These are phyloP conservation scores for Sinotaia quadrata DNA, from an alignment of 2,888 invertebrate genomes.

Conservation along the genomic window DNA sequence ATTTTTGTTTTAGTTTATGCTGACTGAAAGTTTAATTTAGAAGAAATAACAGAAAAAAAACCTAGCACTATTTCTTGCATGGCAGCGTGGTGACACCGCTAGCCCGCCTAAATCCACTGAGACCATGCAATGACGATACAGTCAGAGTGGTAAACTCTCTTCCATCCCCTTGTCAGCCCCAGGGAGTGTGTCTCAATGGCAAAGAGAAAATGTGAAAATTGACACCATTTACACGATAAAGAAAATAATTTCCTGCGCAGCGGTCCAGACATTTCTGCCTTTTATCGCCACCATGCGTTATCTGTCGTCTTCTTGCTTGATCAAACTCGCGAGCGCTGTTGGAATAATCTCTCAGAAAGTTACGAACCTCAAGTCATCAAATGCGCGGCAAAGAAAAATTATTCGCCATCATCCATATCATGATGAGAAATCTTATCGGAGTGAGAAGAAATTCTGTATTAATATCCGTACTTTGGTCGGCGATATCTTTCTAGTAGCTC, in stretches of 20 bases:
- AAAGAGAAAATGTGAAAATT: conserved; percentile 31
- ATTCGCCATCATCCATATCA: conserved; percentile 25
- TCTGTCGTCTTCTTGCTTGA: conserved; percentile 23
- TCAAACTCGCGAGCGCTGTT: conserved; percentile 16
- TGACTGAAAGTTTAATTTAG: too few relatives aligned
- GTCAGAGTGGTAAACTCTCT: not conserved
- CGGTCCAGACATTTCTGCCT: conserved; percentile 16
- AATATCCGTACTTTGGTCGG: conserved; percentile 25
- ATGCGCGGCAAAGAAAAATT: conserved; percentile 22
- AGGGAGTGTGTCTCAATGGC: not conserved
- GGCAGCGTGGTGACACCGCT: not conserved
- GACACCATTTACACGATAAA: conserved; percentile 33
- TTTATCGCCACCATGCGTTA: conserved; percentile 26
- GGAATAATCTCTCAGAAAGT: conserved; percentile 21
- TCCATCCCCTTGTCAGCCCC: not conserved
- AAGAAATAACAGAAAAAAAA: too few relatives aligned
- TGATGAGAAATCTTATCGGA: conserved; percentile 26
- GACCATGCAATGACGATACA: conserved; percentile 12
- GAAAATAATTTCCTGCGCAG: conserved; percentile 32
- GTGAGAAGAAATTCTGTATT: conserved; percentile 27
- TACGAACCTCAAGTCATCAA: conserved; percentile 1
- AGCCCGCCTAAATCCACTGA: not conserved
- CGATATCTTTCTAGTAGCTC: too few relatives aligned
- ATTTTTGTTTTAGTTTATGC: not conserved
- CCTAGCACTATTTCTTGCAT: too few relatives aligned